Evolutionary conservation across 2,113 vertebrate genomes (phyloP), one percentile per base, ranked within the genome.

Genomic region (Castor canadensis): DNA sequence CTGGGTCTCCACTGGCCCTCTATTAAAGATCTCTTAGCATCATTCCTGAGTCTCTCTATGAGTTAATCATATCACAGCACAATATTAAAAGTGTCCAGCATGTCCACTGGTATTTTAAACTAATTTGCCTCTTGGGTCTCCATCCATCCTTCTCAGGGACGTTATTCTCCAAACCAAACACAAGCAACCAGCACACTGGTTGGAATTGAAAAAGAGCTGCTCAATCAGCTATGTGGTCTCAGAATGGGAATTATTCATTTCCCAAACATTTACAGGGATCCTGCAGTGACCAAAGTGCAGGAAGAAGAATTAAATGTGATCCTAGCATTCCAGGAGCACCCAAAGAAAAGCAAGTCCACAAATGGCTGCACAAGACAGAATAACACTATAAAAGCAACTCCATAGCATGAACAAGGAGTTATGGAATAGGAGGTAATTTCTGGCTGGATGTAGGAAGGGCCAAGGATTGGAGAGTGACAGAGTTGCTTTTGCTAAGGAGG

Each of bases 41-140:
- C 56, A 43, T 45, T 58, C 69, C 24, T 11, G 60, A 92, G n/a
- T 79, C n/a, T 80, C 20, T 32, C 0, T 10, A 64, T 28, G 64
- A 54, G 81, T 80, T 67, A 49, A 84, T 94, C 81, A 81, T 64
- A 75, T 77, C n/a, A 56, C 26, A 32, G 8, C 93, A 80, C 66
- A 45, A 38, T 66, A 12, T 82, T 72, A 58, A 92, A 52, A 90
- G 54, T 9, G 24, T 76, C 91, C 85, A 47, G 84, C 58, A 19
- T 28, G n/a, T 58, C 66, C 67, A n/a, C 66, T 13, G n/a, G 38
- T 45, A 64, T 85, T 96, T 79, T 91, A 91, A 93, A 86, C 94
- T 86, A 90, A 94, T 86, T 89, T 88, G n/a, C 67, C 69, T 89
- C 77, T 76, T 79, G 75, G 52, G 64, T 89, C 87, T 93, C 75